A percentile compares a stretch with the other conserved stretches of the same genome.
Conservation (phyloP, 2,797 vertebrate genomes). For the Sparus aurata region DNA sequence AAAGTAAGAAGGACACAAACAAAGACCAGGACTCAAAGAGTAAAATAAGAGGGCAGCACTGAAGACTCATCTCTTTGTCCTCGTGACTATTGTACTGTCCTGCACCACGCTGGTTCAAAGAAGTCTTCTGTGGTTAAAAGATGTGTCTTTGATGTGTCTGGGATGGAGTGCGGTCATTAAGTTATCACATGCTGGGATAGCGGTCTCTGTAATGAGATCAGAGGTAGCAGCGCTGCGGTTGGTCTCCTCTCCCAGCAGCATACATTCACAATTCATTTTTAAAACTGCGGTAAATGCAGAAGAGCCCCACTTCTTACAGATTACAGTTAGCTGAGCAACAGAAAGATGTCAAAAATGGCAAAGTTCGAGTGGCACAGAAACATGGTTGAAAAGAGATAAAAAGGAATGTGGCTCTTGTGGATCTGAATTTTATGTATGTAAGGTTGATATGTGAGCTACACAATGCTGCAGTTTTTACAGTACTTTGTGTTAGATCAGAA, state of each 20-base stretch:
- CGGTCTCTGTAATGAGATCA: constrained; percentile 64
- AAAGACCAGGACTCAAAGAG: constrained; percentile 29
- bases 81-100: constrained; percentile 31
- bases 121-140: constrained; percentile 55
- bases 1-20: constrained; percentile 18
- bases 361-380: constrained; percentile 1
- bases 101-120: constrained; percentile 28
- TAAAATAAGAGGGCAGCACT: constrained; percentile 2
- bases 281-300: constrained; percentile 39
- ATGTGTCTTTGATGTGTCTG: constrained; percentile 47
- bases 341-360: neutral
- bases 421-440: neutral
- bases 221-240: constrained; percentile 38
- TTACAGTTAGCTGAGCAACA: constrained; percentile 1
- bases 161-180: constrained; percentile 53
- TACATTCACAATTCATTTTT: constrained; percentile 25
- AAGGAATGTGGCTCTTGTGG: neutral
- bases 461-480: neutral
- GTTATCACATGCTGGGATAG: constrained; percentile 54
- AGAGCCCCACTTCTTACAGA: neutral
- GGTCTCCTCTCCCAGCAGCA: constrained; percentile 35
- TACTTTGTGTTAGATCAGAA: neutral
- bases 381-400: neutral
- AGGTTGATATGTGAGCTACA: neutral
- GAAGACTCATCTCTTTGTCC: constrained; percentile 32